Evolutionary conservation across 2,888 invertebrate species (phyloP).

Genomic region (Myopa tessellatipennis): DNA sequence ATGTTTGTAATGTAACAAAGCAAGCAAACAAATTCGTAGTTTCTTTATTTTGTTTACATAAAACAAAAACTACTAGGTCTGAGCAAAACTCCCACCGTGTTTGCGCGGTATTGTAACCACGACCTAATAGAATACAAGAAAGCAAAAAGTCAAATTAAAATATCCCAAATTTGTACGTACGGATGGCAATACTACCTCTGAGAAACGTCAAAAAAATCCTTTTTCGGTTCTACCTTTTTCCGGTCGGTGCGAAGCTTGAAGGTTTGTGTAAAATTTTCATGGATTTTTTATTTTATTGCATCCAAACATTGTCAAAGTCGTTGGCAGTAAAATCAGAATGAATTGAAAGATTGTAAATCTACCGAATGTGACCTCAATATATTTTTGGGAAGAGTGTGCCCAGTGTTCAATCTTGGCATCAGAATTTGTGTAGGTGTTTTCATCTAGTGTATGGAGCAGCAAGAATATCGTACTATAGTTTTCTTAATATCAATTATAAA

Average conservation of each 20-base stretch:
- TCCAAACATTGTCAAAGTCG: constrained; percentile 52
- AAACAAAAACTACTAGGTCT: too few species aligned
- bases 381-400: neutral
- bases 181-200: constrained; percentile 48
- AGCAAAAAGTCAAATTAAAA: constrained; percentile 23
- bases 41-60: too few species aligned
- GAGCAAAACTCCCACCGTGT: too few species aligned
- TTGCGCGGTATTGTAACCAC: neutral
- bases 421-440: neutral
- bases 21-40: too few species aligned
- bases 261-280: constrained; percentile 55
- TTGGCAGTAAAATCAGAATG: neutral
- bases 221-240: constrained; percentile 64
- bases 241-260: constrained; percentile 66
- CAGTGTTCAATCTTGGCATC: neutral
- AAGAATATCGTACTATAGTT: too few species aligned
- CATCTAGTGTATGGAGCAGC: neutral
- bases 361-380: neutral
- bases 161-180: neutral
- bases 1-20: too few species aligned
- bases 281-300: constrained; percentile 58
- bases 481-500: neutral
- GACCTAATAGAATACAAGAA: neutral
- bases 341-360: neutral
- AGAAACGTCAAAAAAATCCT: constrained; percentile 61